Conservation (phyloP, 1,140 invertebrate genomes). For the Plectus sambesii region DNA sequence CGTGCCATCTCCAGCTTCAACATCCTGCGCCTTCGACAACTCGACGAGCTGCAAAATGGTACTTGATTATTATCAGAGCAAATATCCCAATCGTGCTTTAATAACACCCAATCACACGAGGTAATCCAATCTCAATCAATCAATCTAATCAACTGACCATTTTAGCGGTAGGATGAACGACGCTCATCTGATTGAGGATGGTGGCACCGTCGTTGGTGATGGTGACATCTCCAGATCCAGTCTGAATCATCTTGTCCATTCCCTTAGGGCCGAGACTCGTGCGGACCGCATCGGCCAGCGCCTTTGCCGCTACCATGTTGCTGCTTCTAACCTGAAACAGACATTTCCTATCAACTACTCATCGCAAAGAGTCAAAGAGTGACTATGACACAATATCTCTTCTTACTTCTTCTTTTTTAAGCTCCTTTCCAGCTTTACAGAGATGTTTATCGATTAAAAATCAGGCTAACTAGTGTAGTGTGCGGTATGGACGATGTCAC, state of each 20-base stretch:
- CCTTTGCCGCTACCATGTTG: conserved; percentile 96
- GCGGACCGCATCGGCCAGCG: conserved; percentile 93
- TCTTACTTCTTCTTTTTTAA: too few species aligned
- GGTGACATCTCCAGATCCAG: conserved; percentile 85
- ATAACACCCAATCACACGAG: background rate
- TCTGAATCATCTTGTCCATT: conserved; percentile 99
- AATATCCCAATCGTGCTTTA: conserved; percentile 3
- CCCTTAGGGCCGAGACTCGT: conserved; percentile 94
- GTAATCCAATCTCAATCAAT: conserved; percentile 12
- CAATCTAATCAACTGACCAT: conserved; percentile 60
- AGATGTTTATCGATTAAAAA: too few species aligned
- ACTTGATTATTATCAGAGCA: conserved; percentile 6
- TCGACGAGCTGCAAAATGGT: conserved; percentile 70
- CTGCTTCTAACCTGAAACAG: conserved; percentile 81
- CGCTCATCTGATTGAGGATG: conserved; percentile 97
- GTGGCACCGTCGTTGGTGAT: conserved; percentile 99
- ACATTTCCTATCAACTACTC: conserved; percentile 81
- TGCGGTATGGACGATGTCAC: too few species aligned
- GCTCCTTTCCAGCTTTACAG: too few species aligned
- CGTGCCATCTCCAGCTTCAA: conserved; percentile 97
- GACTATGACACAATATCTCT: too few species aligned
- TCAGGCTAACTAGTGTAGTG: too few species aligned
- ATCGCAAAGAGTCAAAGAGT: too few species aligned
- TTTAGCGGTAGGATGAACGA: conserved; percentile 95
- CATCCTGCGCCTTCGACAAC: conserved; percentile 92